Evolutionary conservation across 92 coral and sea anemone species (phyloP), one percentile per base, ranked within the genome.

Genomic region (Bergia puertoricense): DNA sequence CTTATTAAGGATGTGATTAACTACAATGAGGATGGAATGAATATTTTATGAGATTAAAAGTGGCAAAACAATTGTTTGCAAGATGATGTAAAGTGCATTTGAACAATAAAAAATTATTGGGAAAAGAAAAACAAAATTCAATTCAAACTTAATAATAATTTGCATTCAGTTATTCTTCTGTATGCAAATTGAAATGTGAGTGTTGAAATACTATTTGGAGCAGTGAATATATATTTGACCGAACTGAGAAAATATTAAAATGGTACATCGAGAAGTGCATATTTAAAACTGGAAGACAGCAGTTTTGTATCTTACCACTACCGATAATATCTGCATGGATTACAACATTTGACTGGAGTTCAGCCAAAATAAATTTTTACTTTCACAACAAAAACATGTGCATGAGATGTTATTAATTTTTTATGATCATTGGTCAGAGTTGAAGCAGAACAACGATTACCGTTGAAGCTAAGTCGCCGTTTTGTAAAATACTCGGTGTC

Each of bases 11-110:
- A 41, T 76, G n/a, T 45, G 48, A 76, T 40, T 74, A 43, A 74
- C 45, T 62, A 20, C 23, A 62, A 23, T 22, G 18, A 6, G 11
- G 46, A 76, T 40, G 79, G 41, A 76, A 76, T 42, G 46, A 76
- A 76, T 41, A 76, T 41, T 74, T 76, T 76, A 76, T 76, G 51
- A 76, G 79, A 76, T 76, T 76, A 42, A 41, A 76, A 42, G 79
- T 42, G 79, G 46, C 22, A 76, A 2, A 76, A 2, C 23, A 10
- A 42, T 76, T 76, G 80, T 42, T 23, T 6, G 15, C 46, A 5
- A 76, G 22, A 42, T 76, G 37, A 42, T 42, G 69, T 3, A 62
- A 62, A 8, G 30, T 23, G 6, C 69, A 62, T 18, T 62, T 62
- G 8, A 16, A 18, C 69, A 62, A 15, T 22, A 23, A 54, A 13